Evolutionary conservation across 2,888 invertebrate genomes (phyloP), one percentile per base, ranked within the genome.

Genomic region (Acrobasis suavella): DNA sequence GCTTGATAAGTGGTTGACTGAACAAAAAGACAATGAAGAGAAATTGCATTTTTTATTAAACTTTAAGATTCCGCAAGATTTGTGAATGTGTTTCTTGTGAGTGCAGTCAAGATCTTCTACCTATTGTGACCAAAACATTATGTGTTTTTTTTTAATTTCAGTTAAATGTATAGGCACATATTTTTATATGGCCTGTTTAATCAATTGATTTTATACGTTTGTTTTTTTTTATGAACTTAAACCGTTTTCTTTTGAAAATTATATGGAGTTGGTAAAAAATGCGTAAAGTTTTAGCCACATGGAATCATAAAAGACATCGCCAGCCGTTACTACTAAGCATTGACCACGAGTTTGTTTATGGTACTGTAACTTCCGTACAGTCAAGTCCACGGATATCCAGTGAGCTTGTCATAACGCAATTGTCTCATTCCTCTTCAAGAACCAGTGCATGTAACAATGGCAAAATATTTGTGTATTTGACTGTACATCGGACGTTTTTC

Each of bases 11-110:
- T 32, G 32, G 7, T 32, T 7, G 32, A 32, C 32, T 32, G 32
- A 7, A 32, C 22, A 90, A 90, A 82, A 91, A 91, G 91, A 91
- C 90, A 91, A 87, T 89, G 89, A 88, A 87, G 81, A 89, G 83
- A 87, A 84, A 82, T 84, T 91, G 91, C 89, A 90, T 91, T 89
- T 88, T 76, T 79, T 74, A 78, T 81, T 76, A 74, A 71, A 73
- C 69, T 73, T 68, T 78, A 78, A 74, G 75, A 76, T 75, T 77
- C 76, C 75, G 75, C 76, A 74, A 64, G 66, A 52, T 62, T 64
- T 64, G 63, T 65, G 67, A 68, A 72, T 69, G 67, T 67, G 60
- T 65, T 65, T 60, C 42, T 62, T 67, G 51, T 70, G 70, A 72
- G 72, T 76, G 74, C 76, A 77, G 72, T 74, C 72, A 71, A 69